Base-by-base conservation (phyloP, 1,140 invertebrate species). In the Leptopilina boulardi region DNA sequence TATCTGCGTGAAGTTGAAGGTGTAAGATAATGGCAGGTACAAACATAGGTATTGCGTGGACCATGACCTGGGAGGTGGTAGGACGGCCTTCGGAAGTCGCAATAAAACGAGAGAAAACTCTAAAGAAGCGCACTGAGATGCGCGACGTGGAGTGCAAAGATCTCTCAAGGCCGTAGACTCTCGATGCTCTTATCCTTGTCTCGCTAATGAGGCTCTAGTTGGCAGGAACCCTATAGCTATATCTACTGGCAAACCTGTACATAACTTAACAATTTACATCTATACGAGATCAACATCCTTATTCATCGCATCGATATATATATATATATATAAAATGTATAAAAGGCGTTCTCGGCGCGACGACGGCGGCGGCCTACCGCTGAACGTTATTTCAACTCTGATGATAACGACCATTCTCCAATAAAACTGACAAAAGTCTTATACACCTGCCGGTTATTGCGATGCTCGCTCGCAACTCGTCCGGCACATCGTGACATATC, bases 121-220 rank as follows among this genome's bases (percentile, higher is more conserved):
- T 44, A 54, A 71, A 79, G 79, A 83, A 83, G 81, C 78, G 77
- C 76, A 83, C 85, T 87, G 85, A 88, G 34, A 38, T 38, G 34
- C 86, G 82, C 82, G 80, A 80, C 79, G 77, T 71, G 85, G 86
- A 86, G 88, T 87, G 89, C 89, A 90, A 90, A 89, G 88, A 90
- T 89, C 87, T 82, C 84, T 87, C 89, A 90, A 90, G 88, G 88
- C 70, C 87, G 87, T 76, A 71, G 71, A 18, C 30, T 84, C 72
- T 80, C 71, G 41, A 19, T 80, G 18, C 78, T 75, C 70, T 21
- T 66, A 87, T 89, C 87, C 85, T 89, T 89, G 86, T 88, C 84
- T 86, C 82, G 78, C 84, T 89, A 89, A 89, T 88, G 85, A 89
- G 84, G 78, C 83, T 78, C 83, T 78, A 73, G 26, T n/a, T 66